phyloP scores from a whole-genome alignment of 2,797 vertebrate species.

The Orestias chungarensis region DNA sequence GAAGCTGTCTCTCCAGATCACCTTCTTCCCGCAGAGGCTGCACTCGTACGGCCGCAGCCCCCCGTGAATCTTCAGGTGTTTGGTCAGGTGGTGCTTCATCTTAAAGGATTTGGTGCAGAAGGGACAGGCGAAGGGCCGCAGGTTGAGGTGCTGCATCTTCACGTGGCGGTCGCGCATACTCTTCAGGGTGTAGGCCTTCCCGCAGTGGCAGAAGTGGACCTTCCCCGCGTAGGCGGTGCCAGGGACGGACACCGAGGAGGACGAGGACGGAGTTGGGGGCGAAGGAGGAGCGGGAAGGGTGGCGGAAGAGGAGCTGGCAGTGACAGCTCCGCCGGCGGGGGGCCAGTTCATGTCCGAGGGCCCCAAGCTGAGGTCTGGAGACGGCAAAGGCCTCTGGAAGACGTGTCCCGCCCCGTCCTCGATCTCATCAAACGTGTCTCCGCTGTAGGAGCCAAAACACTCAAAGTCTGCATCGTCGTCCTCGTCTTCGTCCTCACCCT shows the following conservation, averaged over 20 bases:
- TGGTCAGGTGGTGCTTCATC: slow-evolving; percentile 96
- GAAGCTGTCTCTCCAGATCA: slow-evolving; percentile 95
- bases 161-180: slow-evolving; percentile 96
- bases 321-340: slow-evolving; percentile 46
- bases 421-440: slow-evolving; percentile 78
- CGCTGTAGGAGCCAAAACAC: slow-evolving; percentile 75
- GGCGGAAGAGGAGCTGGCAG: slow-evolving; percentile 66
- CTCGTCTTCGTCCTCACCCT: slow-evolving; percentile 64
- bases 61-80: slow-evolving; percentile 94
- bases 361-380: slow-evolving; percentile 69
- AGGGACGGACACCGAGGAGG: slow-evolving; percentile 71
- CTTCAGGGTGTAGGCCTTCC: slow-evolving; percentile 92
- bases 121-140: slow-evolving; percentile 90
- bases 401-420: slow-evolving; percentile 80
- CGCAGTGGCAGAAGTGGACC: slow-evolving; percentile 94
- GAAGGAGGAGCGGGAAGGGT: slow-evolving; percentile 65
- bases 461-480: slow-evolving; percentile 82
- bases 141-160: slow-evolving; percentile 96
- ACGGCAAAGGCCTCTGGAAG: slow-evolving; percentile 79
- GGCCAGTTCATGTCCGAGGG: slow-evolving; percentile 71
- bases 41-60: slow-evolving; percentile 92
- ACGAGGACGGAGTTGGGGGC: slow-evolving; percentile 75
- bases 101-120: slow-evolving; percentile 94
- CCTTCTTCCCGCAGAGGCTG: slow-evolving; percentile 88
- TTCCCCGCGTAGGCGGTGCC: slow-evolving; percentile 80